Percentiles rank a stretch among this genome's conserved stretches.
Evolutionary conservation across 2,888 invertebrate genomes (phyloP).

Genomic region (Axea sp.): DNA sequence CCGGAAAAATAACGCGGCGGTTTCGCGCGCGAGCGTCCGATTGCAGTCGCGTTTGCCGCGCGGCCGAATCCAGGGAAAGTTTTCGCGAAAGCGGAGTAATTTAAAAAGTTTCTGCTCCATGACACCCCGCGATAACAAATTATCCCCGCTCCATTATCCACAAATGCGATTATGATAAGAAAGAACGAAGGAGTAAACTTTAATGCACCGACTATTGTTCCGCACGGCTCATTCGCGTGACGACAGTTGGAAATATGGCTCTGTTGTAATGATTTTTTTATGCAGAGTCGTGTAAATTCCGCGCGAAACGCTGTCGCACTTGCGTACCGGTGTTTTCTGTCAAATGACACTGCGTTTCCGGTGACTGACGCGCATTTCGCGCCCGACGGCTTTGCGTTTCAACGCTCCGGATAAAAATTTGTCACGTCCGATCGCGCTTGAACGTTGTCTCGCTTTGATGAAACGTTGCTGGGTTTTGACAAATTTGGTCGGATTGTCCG

Average conservation of each 20-base stretch:
- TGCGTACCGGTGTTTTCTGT: too few species aligned
- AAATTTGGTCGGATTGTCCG: too few species aligned
- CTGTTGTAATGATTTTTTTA: slow-evolving; percentile 13
- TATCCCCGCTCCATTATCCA: slow-evolving; percentile 79
- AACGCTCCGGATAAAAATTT: too few species aligned
- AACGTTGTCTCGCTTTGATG: too few species aligned
- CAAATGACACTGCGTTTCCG: too few species aligned
- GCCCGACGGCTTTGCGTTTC: too few species aligned
- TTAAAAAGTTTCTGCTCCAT: slow-evolving; percentile 79
- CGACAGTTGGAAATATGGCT: slow-evolving; percentile 22
- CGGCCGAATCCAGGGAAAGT: slow-evolving; percentile 68
- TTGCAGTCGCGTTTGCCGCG: slow-evolving; percentile 73
- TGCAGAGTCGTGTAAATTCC: background rate
- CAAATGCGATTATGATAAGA: slow-evolving; percentile 79
- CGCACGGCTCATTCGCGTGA: slow-evolving; percentile 48
- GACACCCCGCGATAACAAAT: slow-evolving; percentile 79
- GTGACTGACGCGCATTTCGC: too few species aligned
- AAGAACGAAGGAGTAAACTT: slow-evolving; percentile 72
- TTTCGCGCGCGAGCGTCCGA: slow-evolving; percentile 69
- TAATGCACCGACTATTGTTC: slow-evolving; percentile 63
- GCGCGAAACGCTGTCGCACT: background rate
- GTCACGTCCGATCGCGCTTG: too few species aligned
- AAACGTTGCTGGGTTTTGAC: too few species aligned
- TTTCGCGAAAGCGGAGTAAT: slow-evolving; percentile 76
- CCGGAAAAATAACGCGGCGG: slow-evolving; percentile 40